phyloP scores from a whole-genome alignment of 2,797 vertebrate genomes.

The Poecilia picta region DNA sequence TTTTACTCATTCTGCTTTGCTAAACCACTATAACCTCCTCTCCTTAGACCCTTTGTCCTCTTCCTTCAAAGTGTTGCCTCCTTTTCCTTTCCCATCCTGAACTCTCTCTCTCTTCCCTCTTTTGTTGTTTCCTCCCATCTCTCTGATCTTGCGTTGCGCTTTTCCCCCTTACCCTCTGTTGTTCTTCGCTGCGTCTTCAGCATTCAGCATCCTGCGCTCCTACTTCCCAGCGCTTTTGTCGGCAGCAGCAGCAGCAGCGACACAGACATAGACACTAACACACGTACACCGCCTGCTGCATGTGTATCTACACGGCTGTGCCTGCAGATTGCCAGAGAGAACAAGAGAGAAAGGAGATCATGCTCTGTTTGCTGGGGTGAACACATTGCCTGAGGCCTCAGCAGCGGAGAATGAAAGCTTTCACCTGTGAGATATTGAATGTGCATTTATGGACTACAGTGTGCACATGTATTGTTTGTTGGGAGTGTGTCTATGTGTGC shows the following conservation, averaged over 20 bases:
- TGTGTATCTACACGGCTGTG: conserved; percentile 26
- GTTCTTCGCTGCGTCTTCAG: conserved; percentile 41
- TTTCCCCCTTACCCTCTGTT: conserved; percentile 29
- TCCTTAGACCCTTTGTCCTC: background rate
- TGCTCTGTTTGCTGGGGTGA: conserved; percentile 75
- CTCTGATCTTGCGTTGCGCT: conserved; percentile 53
- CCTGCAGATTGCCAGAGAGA: conserved; percentile 25
- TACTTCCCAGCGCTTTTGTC: conserved; percentile 49
- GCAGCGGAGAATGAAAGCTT: conserved; percentile 76
- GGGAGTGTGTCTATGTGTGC: conserved; percentile 32
- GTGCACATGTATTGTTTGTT: conserved; percentile 50
- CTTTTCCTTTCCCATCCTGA: conserved; percentile 32
- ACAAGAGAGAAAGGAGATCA: conserved; percentile 58
- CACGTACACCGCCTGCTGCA: background rate
- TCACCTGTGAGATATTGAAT: conserved; percentile 77
- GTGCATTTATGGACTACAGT: conserved; percentile 54
- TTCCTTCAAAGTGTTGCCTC: conserved; percentile 6
- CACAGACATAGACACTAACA: conserved; percentile 15
- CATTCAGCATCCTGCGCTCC: conserved; percentile 28
- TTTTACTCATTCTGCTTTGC: conserved; percentile 47
- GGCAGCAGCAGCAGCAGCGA: conserved; percentile 17
- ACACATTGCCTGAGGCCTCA: conserved; percentile 70
- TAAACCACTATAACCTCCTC: conserved; percentile 24
- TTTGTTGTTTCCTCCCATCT: conserved; percentile 51
- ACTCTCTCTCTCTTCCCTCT: conserved; percentile 38